Evolutionary conservation across 1,140 invertebrate genomes (phyloP).

Genomic region (Hylyphantes graminicola): DNA sequence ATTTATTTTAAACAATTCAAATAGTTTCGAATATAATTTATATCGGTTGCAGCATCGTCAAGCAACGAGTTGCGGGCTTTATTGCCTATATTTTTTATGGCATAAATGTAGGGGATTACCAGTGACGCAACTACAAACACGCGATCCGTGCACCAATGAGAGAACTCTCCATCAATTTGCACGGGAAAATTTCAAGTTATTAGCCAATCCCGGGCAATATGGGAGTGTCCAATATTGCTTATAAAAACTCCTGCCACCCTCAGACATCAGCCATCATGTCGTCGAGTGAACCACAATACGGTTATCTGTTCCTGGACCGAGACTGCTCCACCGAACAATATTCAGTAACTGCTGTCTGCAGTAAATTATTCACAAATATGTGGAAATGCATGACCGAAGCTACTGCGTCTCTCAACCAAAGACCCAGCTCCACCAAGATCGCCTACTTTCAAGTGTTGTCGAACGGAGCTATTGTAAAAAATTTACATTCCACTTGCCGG

Average conservation of each 20-base stretch:
- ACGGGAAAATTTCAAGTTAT: not conserved
- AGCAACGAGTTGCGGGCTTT: not conserved
- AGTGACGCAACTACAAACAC: not conserved
- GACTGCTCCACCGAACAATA: too few species aligned
- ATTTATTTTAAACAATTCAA: not conserved
- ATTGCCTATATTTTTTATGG: not conserved
- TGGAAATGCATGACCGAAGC: not conserved
- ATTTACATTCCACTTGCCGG: not conserved
- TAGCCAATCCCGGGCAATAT: not conserved
- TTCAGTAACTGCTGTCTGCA: not conserved
- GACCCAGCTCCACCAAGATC: not conserved
- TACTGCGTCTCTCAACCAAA: too few species aligned
- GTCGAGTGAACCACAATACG: not conserved
- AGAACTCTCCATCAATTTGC: not conserved
- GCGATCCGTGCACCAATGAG: not conserved
- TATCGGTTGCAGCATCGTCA: not conserved
- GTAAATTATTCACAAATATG: too few species aligned
- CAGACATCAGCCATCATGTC: not conserved
- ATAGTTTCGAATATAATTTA: not conserved
- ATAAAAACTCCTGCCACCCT: not conserved
- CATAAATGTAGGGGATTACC: not conserved
- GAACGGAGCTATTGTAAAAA: not conserved
- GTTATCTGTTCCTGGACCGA: not conserved
- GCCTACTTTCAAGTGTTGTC: not conserved
- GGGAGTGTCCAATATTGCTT: not conserved